Base-by-base conservation (phyloP, 2,113 vertebrate genomes). In the Lota lota region DNA sequence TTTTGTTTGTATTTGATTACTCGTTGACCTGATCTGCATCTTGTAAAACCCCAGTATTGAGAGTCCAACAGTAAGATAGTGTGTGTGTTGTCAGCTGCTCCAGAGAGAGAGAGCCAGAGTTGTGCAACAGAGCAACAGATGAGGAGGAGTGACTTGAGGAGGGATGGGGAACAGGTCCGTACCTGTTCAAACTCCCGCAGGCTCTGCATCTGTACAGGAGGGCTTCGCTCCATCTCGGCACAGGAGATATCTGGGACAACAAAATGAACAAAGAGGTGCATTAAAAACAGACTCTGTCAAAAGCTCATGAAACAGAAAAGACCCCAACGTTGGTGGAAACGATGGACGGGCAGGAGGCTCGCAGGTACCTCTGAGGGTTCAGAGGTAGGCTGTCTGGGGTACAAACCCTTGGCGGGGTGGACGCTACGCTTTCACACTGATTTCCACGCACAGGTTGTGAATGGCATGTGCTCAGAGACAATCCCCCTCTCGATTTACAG, bases 171-270 rank as follows among this genome's bases (percentile, higher is more conserved):
- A 61, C 22, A n/a, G 11, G 53, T 8, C 22, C 85, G 83, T 90
- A 97, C 96, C 95, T 95, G 93, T 75, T 97, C 95, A 1, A 96
- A 95, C 81, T 95, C 94, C 75, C 94, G 74, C 63, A 97, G 85
- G 73, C 95, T 94, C 85, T 94, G 95, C 0, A 91, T 93, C 79
- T 95, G 95, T 4, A 91, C 67, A 16, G 88, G 88, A 1, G 89
- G 87, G 22, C 88, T 89, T 77, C 86, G 89, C 0, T 90, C 88
- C 5, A 81, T 86, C 18, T 83, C 88, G 8, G 86, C 88, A 3
- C 84, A 82, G 0, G 86, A 89, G 68, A 91, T 88, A 89, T 93
- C 94, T 95, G 89, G 67, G 63, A 54, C 73, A 16, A 66, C 2
- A 18, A 22, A 15, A 28, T 1, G 4, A 56, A 56, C 12, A 17